Conservation (phyloP, 2,113 vertebrate genomes). For the Alosa alosa region DNA sequence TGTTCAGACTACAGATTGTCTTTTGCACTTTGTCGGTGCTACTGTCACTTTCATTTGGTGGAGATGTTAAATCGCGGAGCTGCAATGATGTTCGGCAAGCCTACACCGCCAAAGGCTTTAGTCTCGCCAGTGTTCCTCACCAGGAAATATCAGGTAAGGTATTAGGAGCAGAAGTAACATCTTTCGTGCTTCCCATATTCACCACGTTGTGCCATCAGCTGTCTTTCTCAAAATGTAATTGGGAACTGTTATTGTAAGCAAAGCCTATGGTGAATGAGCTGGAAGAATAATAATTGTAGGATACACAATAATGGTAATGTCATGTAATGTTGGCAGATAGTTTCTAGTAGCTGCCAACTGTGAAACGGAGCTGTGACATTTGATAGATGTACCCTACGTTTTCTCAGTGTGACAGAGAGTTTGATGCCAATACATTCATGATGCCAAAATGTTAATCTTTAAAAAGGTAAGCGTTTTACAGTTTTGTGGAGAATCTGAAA, state of each 20-base stretch:
- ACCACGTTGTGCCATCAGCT: slow-evolving; percentile 38
- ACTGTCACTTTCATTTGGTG: slow-evolving; percentile 69
- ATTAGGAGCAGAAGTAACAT: slow-evolving; percentile 30
- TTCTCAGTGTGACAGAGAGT: not conserved
- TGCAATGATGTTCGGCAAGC: slow-evolving; percentile 89
- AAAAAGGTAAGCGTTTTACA: not conserved
- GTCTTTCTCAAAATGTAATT: not conserved
- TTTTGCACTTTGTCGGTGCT: slow-evolving; percentile 68
- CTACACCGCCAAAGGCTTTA: slow-evolving; percentile 87
- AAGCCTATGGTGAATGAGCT: not conserved
- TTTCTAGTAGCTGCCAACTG: not conserved
- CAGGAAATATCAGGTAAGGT: slow-evolving; percentile 90
- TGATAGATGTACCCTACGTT: not conserved
- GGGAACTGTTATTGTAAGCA: not conserved
- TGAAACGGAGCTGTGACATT: not conserved
- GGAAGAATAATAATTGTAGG: not conserved
- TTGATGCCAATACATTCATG: not conserved
- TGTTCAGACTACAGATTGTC: slow-evolving; percentile 69
- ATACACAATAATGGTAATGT: not conserved
- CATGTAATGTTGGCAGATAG: not conserved
- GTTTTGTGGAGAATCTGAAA: not conserved
- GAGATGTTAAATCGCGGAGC: slow-evolving; percentile 84
- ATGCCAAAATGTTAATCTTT: not conserved
- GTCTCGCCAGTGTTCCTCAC: slow-evolving; percentile 82
- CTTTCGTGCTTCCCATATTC: not conserved